A percentile compares a stretch with the other conserved stretches of the same genome.
These are phyloP conservation scores for Sylvia atricapilla DNA, from an alignment of 2,113 vertebrate species.

Conservation along the genomic window DNA sequence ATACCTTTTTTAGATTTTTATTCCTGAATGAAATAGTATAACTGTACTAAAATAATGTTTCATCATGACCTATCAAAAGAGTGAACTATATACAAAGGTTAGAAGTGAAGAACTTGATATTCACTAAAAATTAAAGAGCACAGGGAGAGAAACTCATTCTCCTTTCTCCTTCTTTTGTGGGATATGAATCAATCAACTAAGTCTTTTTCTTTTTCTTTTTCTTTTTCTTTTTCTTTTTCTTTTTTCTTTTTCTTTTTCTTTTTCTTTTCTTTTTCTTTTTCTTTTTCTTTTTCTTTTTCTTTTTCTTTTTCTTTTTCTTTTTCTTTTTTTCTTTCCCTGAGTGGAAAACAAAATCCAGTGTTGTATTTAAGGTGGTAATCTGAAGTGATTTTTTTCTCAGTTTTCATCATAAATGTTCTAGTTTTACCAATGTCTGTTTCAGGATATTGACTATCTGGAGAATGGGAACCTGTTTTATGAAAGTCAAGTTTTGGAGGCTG, in stretches of 20 bases:
- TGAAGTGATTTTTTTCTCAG: background rate
- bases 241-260: too few species aligned
- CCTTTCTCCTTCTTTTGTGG: background rate
- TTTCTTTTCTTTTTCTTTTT: background rate
- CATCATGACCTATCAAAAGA: background rate
- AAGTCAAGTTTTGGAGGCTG: background rate
- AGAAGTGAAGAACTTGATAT: background rate
- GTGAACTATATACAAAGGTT: background rate
- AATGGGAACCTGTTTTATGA: background rate
- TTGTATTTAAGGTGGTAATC: background rate
- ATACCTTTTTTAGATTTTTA: background rate
- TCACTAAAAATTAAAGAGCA: background rate
- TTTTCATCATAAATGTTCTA: background rate
- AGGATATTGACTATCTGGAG: background rate
- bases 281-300: background rate
- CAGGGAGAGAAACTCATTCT: background rate
- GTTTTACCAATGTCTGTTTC: background rate
- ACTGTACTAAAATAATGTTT: background rate
- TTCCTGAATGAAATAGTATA: background rate
- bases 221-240: too few species aligned
- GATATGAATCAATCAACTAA: background rate
- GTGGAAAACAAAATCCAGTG: background rate
- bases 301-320: background rate
- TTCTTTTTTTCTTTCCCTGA: rapidly evolving
- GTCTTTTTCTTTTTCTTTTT: background rate